Conservation (phyloP, 2,797 vertebrate genomes). For the Harpagifer antarcticus region DNA sequence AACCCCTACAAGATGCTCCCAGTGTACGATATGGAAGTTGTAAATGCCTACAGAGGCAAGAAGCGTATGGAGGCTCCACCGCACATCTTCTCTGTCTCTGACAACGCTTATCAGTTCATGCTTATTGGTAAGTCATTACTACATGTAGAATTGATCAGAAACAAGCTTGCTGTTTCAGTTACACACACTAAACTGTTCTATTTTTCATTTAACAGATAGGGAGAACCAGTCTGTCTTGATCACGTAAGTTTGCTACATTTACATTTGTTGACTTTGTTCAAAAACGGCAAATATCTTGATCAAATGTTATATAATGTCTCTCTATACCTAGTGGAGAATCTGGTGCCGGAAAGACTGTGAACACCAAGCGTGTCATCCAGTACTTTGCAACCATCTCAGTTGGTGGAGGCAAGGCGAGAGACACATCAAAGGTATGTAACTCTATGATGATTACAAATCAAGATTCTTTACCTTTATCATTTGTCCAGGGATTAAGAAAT, state of each 20-base stretch:
- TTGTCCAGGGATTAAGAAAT: background rate
- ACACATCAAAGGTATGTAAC: constrained; percentile 30
- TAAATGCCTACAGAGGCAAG: constrained; percentile 89
- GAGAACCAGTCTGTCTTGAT: constrained; percentile 92
- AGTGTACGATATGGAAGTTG: constrained; percentile 88
- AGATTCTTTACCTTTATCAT: background rate
- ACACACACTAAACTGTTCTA: too few species aligned
- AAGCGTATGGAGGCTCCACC: constrained; percentile 92
- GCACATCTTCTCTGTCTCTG: constrained; percentile 95
- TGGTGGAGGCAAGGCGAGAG: constrained; percentile 66
- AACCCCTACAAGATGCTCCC: constrained; percentile 89
- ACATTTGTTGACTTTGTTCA: background rate
- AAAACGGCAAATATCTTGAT: too few species aligned
- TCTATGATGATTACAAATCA: background rate
- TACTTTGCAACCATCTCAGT: constrained; percentile 84
- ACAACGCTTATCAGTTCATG: constrained; percentile 90
- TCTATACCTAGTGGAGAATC: constrained; percentile 81
- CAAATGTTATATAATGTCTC: too few species aligned
- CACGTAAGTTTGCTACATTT: constrained; percentile 81
- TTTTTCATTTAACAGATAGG: constrained; percentile 73
- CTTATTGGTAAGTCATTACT: constrained; percentile 68
- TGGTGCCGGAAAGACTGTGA: constrained; percentile 87
- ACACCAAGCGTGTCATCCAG: constrained; percentile 88
- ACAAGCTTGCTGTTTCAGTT: too few species aligned
- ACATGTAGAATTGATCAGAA: background rate